Percentiles rank a stretch among this genome's conserved stretches.
Conservation (phyloP, 2,113 vertebrate species). For the Ariopsis seemanni region DNA sequence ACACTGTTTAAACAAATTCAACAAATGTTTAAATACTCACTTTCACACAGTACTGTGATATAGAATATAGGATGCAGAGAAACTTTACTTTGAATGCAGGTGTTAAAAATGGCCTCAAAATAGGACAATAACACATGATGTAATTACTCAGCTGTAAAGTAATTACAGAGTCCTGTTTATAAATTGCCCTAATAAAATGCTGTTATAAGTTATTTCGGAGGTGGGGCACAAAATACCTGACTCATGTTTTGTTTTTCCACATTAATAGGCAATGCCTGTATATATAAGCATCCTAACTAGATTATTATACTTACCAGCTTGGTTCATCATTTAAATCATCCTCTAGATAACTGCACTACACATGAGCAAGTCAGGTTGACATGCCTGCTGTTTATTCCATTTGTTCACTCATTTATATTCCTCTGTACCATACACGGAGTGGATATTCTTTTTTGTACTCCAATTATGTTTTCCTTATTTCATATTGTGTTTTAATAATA, state of each 20-base stretch:
- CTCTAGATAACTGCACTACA: conserved; percentile 11
- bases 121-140: conserved; percentile 9
- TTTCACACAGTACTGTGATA: background rate
- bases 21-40: background rate
- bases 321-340: conserved; percentile 21
- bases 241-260: conserved; percentile 21
- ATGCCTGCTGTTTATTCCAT: background rate
- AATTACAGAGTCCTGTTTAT: conserved; percentile 24
- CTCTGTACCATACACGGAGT: background rate
- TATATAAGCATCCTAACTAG: conserved; percentile 41
- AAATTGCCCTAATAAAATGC: conserved; percentile 31
- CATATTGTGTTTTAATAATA: background rate
- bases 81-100: background rate
- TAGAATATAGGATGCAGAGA: background rate
- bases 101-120: background rate
- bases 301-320: conserved; percentile 32
- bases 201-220: conserved; percentile 29
- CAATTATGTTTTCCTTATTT: background rate
- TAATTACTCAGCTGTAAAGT: conserved; percentile 30
- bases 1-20: background rate
- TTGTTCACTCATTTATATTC: conserved; percentile 10
- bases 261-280: background rate
- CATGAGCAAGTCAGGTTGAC: background rate
- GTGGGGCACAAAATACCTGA: conserved; percentile 3
- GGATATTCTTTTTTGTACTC: background rate